Evolutionary conservation across 2,797 vertebrate species (phyloP), one percentile per base, ranked within the genome.

Genomic region (Urophycis tenuis): DNA sequence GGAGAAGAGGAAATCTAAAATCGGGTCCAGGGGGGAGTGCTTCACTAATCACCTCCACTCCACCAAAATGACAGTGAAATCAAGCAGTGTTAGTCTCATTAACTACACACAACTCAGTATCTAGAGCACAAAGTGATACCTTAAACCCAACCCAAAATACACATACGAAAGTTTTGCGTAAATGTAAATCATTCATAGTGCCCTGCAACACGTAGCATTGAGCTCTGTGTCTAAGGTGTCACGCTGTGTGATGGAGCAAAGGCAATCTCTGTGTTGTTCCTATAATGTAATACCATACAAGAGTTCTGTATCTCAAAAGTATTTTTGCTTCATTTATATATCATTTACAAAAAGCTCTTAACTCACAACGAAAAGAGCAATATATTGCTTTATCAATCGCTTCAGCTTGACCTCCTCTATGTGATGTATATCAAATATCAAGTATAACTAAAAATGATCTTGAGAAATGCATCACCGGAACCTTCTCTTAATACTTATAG

Each of bases 61-160:
- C 64, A 79, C 83, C 72, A 82, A 92, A 92, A 92, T 90, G 85
- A 91, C 78, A 89, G 89, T 88, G 83, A 83, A 90, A 92, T 92
- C 89, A 90, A 89, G 81, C 85, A 84, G 85, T 77, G 88, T 87
- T 86, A 88, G 91, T 90, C 89, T 88, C 90, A 93, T 93, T 91
- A 92, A 91, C 87, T 81, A 79, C 81, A 85, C 87, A 86, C 81
- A 89, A 86, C 82, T 82, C 82, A 82, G 83, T 91, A 91, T 93
- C 86, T 88, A 90, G 87, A 87, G 82, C 88, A 85, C 84, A 86
- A 82, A 87, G 33, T 60, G 53, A 14, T 25, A 25, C 53, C 53
- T 25, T n/a, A 25, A n/a, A 60, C 53, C 8, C 3, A 5, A 60
- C 45, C 45, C 45, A 19, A 49, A 49, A 49, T 3, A 15, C 41